A percentile compares a stretch with the other conserved stretches of the same genome.
Evolutionary conservation across 2,113 vertebrate species (phyloP).

Genomic region (Bostrychus sinensis): DNA sequence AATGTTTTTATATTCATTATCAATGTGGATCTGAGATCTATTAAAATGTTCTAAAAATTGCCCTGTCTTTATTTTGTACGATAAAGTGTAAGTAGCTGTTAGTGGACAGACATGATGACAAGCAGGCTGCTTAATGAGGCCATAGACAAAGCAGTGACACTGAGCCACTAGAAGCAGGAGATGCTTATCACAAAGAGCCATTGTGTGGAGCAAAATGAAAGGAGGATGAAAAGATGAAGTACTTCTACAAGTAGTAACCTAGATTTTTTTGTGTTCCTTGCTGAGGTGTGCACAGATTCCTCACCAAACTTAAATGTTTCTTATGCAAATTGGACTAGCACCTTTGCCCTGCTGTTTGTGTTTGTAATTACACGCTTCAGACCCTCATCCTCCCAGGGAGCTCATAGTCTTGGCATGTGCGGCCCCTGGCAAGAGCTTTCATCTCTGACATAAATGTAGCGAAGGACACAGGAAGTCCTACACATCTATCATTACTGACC

Average conservation of each 20-base stretch:
- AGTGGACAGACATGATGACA: too few relatives aligned
- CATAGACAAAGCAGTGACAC: background rate
- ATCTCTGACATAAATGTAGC: conserved; percentile 51
- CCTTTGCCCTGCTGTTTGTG: conserved; percentile 47
- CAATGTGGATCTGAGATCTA: conserved; percentile 39
- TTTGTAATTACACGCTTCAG: conserved; percentile 61
- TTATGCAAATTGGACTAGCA: conserved; percentile 9
- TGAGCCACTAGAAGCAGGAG: background rate
- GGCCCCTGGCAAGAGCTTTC: conserved; percentile 68
- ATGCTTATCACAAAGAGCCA: background rate
- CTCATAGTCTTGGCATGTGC: conserved; percentile 58
- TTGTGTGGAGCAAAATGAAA: background rate
- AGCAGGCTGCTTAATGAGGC: background rate
- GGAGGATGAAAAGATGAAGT: background rate
- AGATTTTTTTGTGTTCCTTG: too few relatives aligned
- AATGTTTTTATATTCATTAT: conserved; percentile 38
- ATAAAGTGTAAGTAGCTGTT: too few relatives aligned
- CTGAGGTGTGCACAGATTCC: background rate
- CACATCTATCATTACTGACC: conserved; percentile 33
- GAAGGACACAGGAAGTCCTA: conserved; percentile 31
- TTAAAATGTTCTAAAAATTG: conserved; percentile 35
- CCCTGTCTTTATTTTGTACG: background rate
- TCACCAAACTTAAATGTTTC: background rate
- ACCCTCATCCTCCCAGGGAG: conserved; percentile 26
- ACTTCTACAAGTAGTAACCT: too few relatives aligned